Evolutionary conservation across 2,888 invertebrate species (phyloP).

Genomic region (Theodoxus fluviatilis): DNA sequence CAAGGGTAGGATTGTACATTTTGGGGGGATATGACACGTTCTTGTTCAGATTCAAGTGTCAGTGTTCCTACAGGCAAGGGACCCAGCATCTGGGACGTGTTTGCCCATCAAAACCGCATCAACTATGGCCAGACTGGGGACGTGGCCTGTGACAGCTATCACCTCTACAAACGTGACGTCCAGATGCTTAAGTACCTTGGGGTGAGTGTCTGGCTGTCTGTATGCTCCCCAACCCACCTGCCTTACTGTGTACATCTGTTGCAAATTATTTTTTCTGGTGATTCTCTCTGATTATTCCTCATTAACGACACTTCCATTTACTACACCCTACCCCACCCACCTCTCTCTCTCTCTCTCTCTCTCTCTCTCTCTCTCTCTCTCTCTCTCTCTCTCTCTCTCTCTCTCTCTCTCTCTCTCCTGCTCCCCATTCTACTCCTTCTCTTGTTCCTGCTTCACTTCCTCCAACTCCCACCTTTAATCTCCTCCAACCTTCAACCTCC

Average conservation of each 20-base stretch:
- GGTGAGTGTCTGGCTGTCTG: neutral
- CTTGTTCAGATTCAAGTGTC: too few species aligned
- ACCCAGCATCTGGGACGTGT: slow-evolving; percentile 70
- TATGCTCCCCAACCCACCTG: too few species aligned
- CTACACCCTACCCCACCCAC: neutral
- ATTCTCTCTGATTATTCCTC: neutral
- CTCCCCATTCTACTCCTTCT: neutral
- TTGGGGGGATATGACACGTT: too few species aligned
- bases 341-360: slow-evolving; percentile 1
- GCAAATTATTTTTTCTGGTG: neutral
- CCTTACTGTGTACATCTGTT: too few species aligned
- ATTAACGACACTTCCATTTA: too few species aligned
- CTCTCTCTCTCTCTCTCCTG: neutral
- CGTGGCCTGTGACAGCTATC: slow-evolving; percentile 75
- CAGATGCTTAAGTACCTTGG: neutral
- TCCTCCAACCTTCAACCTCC: too few species aligned
- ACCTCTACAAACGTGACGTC: slow-evolving; percentile 71
- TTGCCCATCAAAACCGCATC: slow-evolving; percentile 69
- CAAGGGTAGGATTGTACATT: too few species aligned
- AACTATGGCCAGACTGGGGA: slow-evolving; percentile 72
- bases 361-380: slow-evolving; percentile 3
- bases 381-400: neutral
- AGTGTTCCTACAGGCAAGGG: slow-evolving; percentile 47
- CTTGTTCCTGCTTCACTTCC: neutral
- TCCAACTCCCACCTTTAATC: neutral